Evolutionary conservation across 2,113 vertebrate species (phyloP).

Genomic region (Seriola aureovittata): DNA sequence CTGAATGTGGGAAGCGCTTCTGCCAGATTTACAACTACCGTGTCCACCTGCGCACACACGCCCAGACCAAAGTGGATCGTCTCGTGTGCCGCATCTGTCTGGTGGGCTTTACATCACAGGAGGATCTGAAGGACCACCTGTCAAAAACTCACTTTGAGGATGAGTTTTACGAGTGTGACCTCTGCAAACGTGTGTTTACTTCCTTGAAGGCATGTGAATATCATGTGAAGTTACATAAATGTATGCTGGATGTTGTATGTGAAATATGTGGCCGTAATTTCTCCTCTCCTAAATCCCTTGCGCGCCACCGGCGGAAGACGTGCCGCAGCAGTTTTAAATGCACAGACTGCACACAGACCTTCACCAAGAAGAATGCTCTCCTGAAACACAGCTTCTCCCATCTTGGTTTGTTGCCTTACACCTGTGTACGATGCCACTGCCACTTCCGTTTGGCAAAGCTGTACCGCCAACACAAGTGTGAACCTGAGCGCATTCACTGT

Average conservation of each 20-base stretch:
- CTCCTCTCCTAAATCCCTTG: slow-evolving; percentile 56
- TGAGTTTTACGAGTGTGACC: slow-evolving; percentile 85
- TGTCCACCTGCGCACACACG: slow-evolving; percentile 88
- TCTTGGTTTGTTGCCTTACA: slow-evolving; percentile 88
- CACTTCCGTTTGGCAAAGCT: slow-evolving; percentile 83
- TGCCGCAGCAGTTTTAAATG: slow-evolving; percentile 71
- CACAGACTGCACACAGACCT: slow-evolving; percentile 68
- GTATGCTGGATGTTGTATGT: slow-evolving; percentile 59
- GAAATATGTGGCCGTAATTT: slow-evolving; percentile 68
- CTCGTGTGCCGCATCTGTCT: slow-evolving; percentile 75
- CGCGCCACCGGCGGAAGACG: slow-evolving; percentile 69
- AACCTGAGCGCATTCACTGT: slow-evolving; percentile 80
- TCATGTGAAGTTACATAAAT: slow-evolving; percentile 78
- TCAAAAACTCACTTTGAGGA: slow-evolving; percentile 77
- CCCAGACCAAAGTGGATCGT: slow-evolving; percentile 34
- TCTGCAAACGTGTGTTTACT: slow-evolving; percentile 86
- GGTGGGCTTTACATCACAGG: slow-evolving; percentile 69
- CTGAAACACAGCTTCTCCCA: slow-evolving; percentile 87
- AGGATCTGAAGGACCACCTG: slow-evolving; percentile 81
- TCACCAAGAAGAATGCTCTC: slow-evolving; percentile 77
- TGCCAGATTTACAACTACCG: slow-evolving; percentile 90
- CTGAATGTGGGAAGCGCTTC: slow-evolving; percentile 89
- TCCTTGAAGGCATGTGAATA: slow-evolving; percentile 66
- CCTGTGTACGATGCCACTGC: slow-evolving; percentile 80
- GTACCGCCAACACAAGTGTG: slow-evolving; percentile 82